phyloP scores from a whole-genome alignment of 2,797 vertebrate species.

The Poecile montanus region DNA sequence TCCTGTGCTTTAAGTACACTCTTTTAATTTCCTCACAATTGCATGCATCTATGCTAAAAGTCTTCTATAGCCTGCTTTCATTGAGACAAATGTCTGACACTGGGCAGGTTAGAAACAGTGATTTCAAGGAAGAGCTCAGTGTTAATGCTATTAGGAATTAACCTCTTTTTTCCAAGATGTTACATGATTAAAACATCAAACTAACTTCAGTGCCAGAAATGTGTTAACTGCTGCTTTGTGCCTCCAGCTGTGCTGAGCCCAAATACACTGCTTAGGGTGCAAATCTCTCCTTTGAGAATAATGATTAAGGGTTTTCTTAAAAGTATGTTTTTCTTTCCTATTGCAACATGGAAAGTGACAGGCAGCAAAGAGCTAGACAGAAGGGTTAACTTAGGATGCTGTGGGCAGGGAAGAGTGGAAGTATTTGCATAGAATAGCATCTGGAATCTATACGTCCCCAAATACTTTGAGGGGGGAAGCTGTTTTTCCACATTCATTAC shows the following conservation, averaged over 20 bases:
- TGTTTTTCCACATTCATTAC: conserved; percentile 71
- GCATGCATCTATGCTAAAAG: neutral
- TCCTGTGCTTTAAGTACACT: neutral
- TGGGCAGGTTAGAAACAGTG: neutral
- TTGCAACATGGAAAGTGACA: neutral
- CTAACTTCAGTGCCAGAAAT: neutral
- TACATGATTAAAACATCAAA: neutral
- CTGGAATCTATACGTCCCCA: conserved; percentile 68
- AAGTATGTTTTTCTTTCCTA: neutral
- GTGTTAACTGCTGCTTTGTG: neutral
- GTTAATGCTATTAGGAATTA: neutral
- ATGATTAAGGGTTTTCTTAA: neutral
- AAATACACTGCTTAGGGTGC: neutral
- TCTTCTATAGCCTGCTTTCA: neutral
- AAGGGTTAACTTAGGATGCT: conserved; percentile 7
- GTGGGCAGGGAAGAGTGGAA: conserved; percentile 34
- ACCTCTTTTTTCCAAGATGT: neutral
- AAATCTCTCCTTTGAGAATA: conserved; percentile 9
- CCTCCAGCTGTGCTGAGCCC: neutral
- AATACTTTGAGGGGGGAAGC: conserved; percentile 63
- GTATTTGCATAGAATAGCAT: conserved; percentile 73
- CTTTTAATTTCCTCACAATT: neutral
- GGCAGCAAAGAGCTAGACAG: neutral
- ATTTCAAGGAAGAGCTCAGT: neutral
- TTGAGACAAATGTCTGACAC: neutral